Conservation (phyloP, 2,888 invertebrate species). For the Napeogenes sylphis region DNA sequence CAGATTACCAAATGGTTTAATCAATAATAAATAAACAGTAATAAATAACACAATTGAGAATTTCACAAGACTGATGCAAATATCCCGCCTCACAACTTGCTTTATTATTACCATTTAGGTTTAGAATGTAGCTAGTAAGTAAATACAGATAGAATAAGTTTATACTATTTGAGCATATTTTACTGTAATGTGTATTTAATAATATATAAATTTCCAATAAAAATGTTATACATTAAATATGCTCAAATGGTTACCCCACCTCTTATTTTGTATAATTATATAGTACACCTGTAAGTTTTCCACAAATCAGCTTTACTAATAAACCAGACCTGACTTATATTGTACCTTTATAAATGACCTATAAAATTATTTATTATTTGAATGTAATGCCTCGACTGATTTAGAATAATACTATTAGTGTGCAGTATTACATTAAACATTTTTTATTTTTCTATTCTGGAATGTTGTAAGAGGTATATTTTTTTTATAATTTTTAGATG, state of each 20-base stretch:
- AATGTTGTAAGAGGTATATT: conserved; percentile 63
- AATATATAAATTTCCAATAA: conserved; percentile 3
- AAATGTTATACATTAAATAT: conserved; percentile 36
- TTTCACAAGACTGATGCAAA: conserved; percentile 79
- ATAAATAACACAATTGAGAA: conserved; percentile 74
- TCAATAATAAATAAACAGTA: conserved; percentile 66
- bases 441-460: conserved; percentile 69
- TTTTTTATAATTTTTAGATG: conserved; percentile 60
- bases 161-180: conserved; percentile 57
- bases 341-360: conserved; percentile 42
- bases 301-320: conserved; percentile 45
- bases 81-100: conserved; percentile 79
- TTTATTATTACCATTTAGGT: conserved; percentile 77
- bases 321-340: conserved; percentile 44
- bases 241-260: conserved; percentile 52
- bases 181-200: neutral
- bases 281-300: conserved; percentile 43
- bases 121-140: conserved; percentile 67
- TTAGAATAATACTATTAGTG: conserved; percentile 65
- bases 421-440: conserved; percentile 73
- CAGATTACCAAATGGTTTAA: conserved; percentile 73
- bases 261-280: conserved; percentile 46
- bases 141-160: conserved; percentile 57
- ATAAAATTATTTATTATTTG: conserved; percentile 50
- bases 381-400: conserved; percentile 70